phyloP scores from a whole-genome alignment of 2,888 invertebrate species.

The Pedicia rivosa region DNA sequence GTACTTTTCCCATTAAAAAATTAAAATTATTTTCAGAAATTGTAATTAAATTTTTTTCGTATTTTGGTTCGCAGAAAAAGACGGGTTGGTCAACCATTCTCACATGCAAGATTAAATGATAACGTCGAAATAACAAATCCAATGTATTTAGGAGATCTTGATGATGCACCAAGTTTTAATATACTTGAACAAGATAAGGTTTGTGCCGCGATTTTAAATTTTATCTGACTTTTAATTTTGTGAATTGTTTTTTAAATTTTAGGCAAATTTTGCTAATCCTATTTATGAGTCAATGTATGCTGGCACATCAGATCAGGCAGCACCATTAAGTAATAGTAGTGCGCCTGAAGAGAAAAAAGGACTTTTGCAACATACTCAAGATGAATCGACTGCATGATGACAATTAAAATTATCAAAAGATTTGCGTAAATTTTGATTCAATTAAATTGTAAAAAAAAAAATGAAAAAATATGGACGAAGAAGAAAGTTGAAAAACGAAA shows the following conservation, averaged over 20 bases:
- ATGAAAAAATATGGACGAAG: too few relatives aligned
- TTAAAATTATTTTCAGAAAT: neutral
- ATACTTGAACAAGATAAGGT: conserved; percentile 43
- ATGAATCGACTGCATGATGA: conserved; percentile 25
- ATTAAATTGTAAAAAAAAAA: too few relatives aligned
- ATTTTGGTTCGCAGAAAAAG: conserved; percentile 28
- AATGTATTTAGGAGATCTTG: conserved; percentile 63
- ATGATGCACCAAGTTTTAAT: conserved; percentile 41
- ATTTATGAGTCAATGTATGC: conserved; percentile 72
- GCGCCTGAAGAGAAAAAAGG: conserved; percentile 38
- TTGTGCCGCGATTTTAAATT: too few relatives aligned
- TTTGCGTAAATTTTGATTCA: too few relatives aligned
- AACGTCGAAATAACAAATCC: conserved; percentile 77
- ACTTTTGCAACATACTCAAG: conserved; percentile 35
- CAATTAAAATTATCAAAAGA: too few relatives aligned
- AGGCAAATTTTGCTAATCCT: conserved; percentile 74
- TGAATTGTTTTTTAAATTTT: conserved; percentile 21
- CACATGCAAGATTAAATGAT: conserved; percentile 65
- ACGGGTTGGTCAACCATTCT: conserved; percentile 44
- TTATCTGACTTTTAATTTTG: neutral
- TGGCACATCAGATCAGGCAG: conserved; percentile 22
- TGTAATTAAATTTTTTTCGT: neutral
- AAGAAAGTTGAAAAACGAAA: too few relatives aligned
- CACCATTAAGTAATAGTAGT: conserved; percentile 22
- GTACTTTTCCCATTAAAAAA: conserved; percentile 18